Evolutionary conservation across 2,888 invertebrate genomes (phyloP), one percentile per base, ranked within the genome.

Genomic region (Orthosia gothica): DNA sequence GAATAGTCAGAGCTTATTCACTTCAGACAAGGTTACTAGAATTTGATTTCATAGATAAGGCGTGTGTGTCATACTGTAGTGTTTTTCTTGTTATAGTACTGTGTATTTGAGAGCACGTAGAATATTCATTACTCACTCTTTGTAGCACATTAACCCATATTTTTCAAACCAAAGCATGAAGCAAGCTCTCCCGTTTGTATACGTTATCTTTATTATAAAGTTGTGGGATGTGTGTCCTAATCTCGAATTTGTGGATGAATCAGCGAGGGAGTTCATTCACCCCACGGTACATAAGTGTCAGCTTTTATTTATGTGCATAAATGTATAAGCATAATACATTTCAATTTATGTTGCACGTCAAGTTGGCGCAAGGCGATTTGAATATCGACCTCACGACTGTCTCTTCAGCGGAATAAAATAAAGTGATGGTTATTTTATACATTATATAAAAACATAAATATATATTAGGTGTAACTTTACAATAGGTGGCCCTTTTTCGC

Each of bases 261-360:
- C 92, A 82, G 77, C 65, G 74, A 32, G 32, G 70, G 82, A 80
- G 92, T 88, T 77, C 91, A 79, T 89, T 88, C 91, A 90, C 91
- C 91, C 83, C 83, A 80, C 66, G 50, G 76, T 82, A 81, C 82
- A 84, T 82, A 85, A 84, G 81, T 83, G 84, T 75, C 76, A 87
- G 85, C 70, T 85, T 82, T 88, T 87, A 89, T 88, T 83, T 89
- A 89, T 88, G 88, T 90, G 89, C 89, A 90, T 89, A 89, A 89
- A 88, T 89, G 79, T 89, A 88, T 93, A 92, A 91, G 90, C 94
- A 95, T 95, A 92, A 92, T 93, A 93, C 92, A 93, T 93, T 93
- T 94, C 92, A 94, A 94, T 95, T n/a, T 94, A 94, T 91, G 88
- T 89, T 90, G 91, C 92, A 86, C 88, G 92, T 93, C 92, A 93